phyloP scores from a whole-genome alignment of 1,140 invertebrate species.

The Penaeus chinensis region DNA sequence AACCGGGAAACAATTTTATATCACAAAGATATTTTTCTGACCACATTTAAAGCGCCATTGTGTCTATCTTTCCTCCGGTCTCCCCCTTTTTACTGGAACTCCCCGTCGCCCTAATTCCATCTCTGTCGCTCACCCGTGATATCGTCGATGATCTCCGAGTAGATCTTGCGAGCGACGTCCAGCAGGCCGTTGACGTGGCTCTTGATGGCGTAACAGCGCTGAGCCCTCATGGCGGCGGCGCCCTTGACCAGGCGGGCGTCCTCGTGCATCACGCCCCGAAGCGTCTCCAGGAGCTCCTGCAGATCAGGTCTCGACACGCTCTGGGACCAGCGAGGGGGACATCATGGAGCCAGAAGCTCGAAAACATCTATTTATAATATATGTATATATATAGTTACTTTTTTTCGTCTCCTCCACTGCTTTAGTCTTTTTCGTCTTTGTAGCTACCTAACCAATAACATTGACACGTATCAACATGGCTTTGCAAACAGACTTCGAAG shows the following conservation, averaged over 20 bases:
- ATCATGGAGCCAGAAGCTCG: not conserved
- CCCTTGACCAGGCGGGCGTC: conserved; percentile 80
- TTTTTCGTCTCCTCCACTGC: not conserved
- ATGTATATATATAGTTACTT: not conserved
- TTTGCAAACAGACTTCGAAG: not conserved
- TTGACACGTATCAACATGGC: not conserved
- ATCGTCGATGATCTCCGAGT: conserved; percentile 82
- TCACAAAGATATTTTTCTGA: no score
- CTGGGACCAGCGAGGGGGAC: not conserved
- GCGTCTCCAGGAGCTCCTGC: conserved; percentile 74
- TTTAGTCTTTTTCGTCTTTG: not conserved
- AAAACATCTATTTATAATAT: not conserved
- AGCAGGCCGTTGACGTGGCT: conserved; percentile 79
- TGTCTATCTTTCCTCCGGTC: no score
- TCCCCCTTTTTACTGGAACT: no score
- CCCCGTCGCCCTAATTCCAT: no score
- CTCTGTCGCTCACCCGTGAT: conserved; percentile 74
- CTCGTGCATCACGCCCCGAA: conserved; percentile 78
- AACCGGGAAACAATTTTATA: no score
- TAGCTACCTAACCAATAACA: not conserved
- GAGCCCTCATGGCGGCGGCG: conserved; percentile 75
- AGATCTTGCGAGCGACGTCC: conserved; percentile 82
- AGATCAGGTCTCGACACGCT: conserved; percentile 69
- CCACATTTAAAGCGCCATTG: no score
- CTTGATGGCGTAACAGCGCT: conserved; percentile 88